phyloP scores from a whole-genome alignment of 2,888 invertebrate species.

The Xanthorhoe spadicearia region DNA sequence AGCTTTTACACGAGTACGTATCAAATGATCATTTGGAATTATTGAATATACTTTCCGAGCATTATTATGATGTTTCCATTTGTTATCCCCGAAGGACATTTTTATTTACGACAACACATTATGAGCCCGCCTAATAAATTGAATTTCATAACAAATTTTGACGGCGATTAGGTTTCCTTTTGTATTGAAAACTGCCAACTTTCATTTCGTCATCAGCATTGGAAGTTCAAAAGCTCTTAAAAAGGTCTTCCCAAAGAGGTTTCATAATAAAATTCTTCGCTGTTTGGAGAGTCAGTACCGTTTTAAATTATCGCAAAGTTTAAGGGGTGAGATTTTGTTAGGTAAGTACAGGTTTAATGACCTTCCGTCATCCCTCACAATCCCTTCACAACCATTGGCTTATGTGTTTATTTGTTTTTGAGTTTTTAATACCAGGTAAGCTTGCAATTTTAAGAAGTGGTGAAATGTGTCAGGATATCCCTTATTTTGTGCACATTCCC shows the following conservation, averaged over 20 bases:
- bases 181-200: conserved; percentile 50
- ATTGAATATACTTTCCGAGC: background rate
- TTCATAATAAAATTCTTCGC: conserved; percentile 59
- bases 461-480: background rate
- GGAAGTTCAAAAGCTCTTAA: conserved; percentile 53
- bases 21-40: no score
- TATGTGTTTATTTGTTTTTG: conserved; percentile 19
- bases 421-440: conserved; percentile 2
- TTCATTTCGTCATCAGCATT: conserved; percentile 50
- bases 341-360: conserved; percentile 35
- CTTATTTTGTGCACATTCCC: background rate
- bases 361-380: conserved; percentile 43
- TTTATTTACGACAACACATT: conserved; percentile 7
- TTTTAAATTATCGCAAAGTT: conserved; percentile 56
- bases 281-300: conserved; percentile 51
- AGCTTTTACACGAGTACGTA: no score
- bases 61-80: background rate
- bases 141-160: conserved; percentile 35
- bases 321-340: conserved; percentile 49
- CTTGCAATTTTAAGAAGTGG: background rate
- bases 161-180: conserved; percentile 41
- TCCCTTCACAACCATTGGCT: conserved; percentile 34
- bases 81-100: background rate
- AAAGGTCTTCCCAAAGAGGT: conserved; percentile 53
- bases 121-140: conserved; percentile 21